Base-by-base conservation (phyloP, 2,888 invertebrate species). In the Cylindroiulus punctatus region DNA sequence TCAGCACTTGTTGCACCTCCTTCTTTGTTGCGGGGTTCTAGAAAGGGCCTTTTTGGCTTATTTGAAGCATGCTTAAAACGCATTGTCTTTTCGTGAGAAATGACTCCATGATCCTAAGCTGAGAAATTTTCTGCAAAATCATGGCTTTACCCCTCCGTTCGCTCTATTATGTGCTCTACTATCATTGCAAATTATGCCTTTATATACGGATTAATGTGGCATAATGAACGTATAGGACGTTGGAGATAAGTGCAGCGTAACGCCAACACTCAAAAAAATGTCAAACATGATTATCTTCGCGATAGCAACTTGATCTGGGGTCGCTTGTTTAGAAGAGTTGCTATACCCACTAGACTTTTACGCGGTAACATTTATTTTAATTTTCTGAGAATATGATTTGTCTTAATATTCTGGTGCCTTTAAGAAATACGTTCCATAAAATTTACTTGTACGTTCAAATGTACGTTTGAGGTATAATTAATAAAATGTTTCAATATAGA, bases 81-180 rank as follows among this genome's bases (percentile, higher is more conserved):
- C 57, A 57, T 57, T 57, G 57, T 57, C 57, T 57, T 57, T 57
- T 10, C 57, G 57, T 57, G 57, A 57, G 57, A 57, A 57, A 57
- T 57, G 57, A 57, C 10, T 22, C 57, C 57, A 57, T 57, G 22
- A 57, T 57, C 57, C 19, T 57, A 57, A 57, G 57, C 57, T 57
- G 57, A 57, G 57, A 22, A 22, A 7, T 57, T 22, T 57, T 57
- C 57, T 57, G 57, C 57, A 57, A 57, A 57, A 57, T 57, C 57
- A 57, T 57, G 57, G 22, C 57, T 22, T 57, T 22, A 57, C 22
- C 57, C 57, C 57, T 22, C 52, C 52, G 22, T 22, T 52, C n/a
- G 4, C n/a, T 52, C n/a, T 19, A n/a, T 44, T 44, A 44, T 44
- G 14, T 12, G 44, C 44, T 44, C 12, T 14, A 44, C 44, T 44